Evolutionary conservation across 2,888 invertebrate species (phyloP).

Genomic region (Brachylomia viminalis): DNA sequence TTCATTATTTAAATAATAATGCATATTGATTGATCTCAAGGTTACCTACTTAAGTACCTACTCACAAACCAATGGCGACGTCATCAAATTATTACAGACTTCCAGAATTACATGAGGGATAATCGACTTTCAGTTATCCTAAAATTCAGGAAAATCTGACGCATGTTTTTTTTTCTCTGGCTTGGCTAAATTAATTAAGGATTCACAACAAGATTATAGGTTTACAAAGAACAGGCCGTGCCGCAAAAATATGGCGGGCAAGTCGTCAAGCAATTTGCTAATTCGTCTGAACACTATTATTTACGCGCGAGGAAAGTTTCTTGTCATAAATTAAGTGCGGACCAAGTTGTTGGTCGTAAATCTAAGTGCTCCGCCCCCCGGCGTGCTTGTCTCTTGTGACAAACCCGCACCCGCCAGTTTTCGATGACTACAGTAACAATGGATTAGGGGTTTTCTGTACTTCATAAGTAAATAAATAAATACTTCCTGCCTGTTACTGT

Average conservation of each 20-base stretch:
- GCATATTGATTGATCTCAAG: neutral
- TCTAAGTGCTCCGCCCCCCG: constrained; percentile 68
- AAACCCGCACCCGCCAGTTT: constrained; percentile 68
- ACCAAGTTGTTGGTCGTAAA: constrained; percentile 76
- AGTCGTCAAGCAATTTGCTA: constrained; percentile 67
- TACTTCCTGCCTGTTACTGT: neutral
- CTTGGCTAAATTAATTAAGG: constrained; percentile 17
- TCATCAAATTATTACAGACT: neutral
- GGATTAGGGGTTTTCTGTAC: constrained; percentile 24
- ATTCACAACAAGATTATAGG: constrained; percentile 38
- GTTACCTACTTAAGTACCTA: too few relatives aligned
- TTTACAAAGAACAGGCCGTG: constrained; percentile 35
- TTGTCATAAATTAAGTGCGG: constrained; percentile 78
- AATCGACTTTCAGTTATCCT: neutral
- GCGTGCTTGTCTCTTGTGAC: constrained; percentile 72
- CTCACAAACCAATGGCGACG: neutral
- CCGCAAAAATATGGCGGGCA: constrained; percentile 44
- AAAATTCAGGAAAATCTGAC: neutral
- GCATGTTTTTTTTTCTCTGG: neutral
- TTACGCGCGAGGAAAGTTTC: constrained; percentile 78
- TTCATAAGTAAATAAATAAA: neutral
- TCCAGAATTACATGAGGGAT: too few relatives aligned
- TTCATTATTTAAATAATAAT: neutral
- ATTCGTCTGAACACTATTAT: constrained; percentile 75
- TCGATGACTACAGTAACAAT: constrained; percentile 68